phyloP scores from a whole-genome alignment of 1,140 invertebrate species.

The Druon quercuslanigerum region DNA sequence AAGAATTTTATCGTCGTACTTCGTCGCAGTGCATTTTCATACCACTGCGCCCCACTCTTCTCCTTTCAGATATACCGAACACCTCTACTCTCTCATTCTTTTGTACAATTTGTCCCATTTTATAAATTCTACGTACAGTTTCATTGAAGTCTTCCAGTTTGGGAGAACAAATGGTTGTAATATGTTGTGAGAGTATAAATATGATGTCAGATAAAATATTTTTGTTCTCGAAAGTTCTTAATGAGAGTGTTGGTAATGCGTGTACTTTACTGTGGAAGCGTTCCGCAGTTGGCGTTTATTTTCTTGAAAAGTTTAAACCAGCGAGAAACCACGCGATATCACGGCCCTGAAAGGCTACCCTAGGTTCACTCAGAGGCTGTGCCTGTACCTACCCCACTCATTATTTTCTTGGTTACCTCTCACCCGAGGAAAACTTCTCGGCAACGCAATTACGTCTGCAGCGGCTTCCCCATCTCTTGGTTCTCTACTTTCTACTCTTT shows the following conservation, averaged over 20 bases:
- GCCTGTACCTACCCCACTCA: constrained; percentile 61
- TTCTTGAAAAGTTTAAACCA: constrained; percentile 35
- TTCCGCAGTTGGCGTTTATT: constrained; percentile 43
- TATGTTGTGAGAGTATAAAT: not conserved
- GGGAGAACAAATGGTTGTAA: not conserved
- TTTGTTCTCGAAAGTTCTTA: constrained; percentile 18
- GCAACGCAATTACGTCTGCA: constrained; percentile 73
- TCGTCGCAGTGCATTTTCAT: constrained; percentile 71
- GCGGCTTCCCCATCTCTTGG: constrained; percentile 40
- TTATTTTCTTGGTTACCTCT: constrained; percentile 75
- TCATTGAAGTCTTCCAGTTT: not conserved
- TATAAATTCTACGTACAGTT: no score
- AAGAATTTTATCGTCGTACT: constrained; percentile 73
- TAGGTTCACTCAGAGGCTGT: constrained; percentile 1
- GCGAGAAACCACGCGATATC: constrained; percentile 9
- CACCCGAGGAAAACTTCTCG: constrained; percentile 72
- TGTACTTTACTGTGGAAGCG: constrained; percentile 35
- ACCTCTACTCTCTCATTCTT: not conserved
- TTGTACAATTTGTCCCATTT: not conserved
- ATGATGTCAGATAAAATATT: not conserved
- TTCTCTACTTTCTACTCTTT: constrained; percentile 36
- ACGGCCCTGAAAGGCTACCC: constrained; percentile 36
- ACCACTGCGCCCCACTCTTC: constrained; percentile 58
- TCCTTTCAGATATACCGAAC: not conserved
- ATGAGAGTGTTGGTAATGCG: constrained; percentile 29